A percentile compares a stretch with the other conserved stretches of the same genome.
These are phyloP conservation scores for Caracal caracal DNA, from an alignment of 2,113 vertebrate species.

Conservation along the genomic window DNA sequence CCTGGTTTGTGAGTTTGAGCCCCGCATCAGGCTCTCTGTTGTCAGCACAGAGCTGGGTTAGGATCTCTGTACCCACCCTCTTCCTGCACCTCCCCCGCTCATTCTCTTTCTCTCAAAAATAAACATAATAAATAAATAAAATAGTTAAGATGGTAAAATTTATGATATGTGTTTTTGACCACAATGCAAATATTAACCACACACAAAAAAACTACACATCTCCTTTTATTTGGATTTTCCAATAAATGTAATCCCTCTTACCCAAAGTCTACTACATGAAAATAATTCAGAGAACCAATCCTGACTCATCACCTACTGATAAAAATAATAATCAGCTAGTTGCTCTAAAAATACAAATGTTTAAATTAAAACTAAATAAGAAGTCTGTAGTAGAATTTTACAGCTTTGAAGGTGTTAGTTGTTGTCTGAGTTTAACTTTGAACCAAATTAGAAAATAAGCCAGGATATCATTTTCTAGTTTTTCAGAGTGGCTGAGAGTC, in stretches of 20 bases:
- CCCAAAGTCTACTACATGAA: conserved; percentile 14
- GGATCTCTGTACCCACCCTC: too few species aligned
- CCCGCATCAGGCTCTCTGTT: too few species aligned
- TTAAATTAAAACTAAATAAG: conserved; percentile 19
- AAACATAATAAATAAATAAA: too few species aligned
- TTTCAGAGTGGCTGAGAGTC: neutral
- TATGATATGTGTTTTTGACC: neutral
- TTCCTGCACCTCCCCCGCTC: too few species aligned
- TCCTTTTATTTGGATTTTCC: neutral
- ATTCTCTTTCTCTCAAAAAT: too few species aligned
- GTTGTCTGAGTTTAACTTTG: neutral
- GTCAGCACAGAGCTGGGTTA: too few species aligned
- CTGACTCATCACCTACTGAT: neutral
- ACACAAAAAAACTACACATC: neutral
- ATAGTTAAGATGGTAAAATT: neutral
- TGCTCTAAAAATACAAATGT: neutral
- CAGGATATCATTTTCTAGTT: neutral
- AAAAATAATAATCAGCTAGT: neutral
- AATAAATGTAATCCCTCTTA: neutral
- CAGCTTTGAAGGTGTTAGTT: neutral
- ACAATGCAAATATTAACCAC: neutral
- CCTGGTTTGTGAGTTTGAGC: too few species aligned
- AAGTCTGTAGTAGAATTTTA: neutral
- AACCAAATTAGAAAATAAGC: neutral
- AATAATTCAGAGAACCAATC: neutral